Percentiles rank a stretch among this genome's conserved stretches.
These are phyloP conservation scores for Anorthoa munda DNA, from an alignment of 2,888 invertebrate species.

Conservation along the genomic window DNA sequence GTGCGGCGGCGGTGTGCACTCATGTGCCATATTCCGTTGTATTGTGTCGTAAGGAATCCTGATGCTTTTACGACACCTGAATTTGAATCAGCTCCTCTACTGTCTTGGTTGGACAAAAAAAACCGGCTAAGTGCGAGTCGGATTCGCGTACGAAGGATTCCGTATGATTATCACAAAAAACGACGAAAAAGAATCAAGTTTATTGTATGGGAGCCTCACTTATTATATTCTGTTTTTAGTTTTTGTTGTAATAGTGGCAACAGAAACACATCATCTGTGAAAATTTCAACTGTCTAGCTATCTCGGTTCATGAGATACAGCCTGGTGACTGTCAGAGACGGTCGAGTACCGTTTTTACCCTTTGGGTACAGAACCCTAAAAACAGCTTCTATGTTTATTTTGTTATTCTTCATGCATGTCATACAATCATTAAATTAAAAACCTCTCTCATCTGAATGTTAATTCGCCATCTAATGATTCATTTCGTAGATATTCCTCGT, in stretches of 20 bases:
- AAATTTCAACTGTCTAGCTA: too few species aligned
- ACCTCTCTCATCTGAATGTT: constrained; percentile 39
- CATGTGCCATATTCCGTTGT: constrained; percentile 57
- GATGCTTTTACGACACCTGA: constrained; percentile 64
- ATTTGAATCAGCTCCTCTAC: constrained; percentile 34
- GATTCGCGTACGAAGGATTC: too few species aligned
- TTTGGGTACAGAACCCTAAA: too few species aligned
- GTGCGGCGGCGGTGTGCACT: constrained; percentile 58
- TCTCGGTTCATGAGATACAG: too few species aligned
- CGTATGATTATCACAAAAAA: too few species aligned
- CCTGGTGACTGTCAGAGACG: too few species aligned
- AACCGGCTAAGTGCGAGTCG: background rate
- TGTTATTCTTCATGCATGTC: constrained; percentile 24
- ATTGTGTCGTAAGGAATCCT: constrained; percentile 57
- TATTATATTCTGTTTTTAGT: too few species aligned
- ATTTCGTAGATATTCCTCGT: constrained; percentile 43
- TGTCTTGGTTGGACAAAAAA: background rate
- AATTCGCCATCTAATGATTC: constrained; percentile 52
- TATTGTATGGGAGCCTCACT: too few species aligned
- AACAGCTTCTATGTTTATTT: background rate
- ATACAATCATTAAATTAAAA: constrained; percentile 33
- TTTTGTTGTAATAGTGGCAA: too few species aligned
- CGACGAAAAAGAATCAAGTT: too few species aligned
- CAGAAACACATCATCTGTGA: too few species aligned
- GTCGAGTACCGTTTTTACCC: too few species aligned